These are phyloP conservation scores for Nyctibius bracteatus DNA, from an alignment of 2,113 vertebrate genomes.

Conservation along the genomic window DNA sequence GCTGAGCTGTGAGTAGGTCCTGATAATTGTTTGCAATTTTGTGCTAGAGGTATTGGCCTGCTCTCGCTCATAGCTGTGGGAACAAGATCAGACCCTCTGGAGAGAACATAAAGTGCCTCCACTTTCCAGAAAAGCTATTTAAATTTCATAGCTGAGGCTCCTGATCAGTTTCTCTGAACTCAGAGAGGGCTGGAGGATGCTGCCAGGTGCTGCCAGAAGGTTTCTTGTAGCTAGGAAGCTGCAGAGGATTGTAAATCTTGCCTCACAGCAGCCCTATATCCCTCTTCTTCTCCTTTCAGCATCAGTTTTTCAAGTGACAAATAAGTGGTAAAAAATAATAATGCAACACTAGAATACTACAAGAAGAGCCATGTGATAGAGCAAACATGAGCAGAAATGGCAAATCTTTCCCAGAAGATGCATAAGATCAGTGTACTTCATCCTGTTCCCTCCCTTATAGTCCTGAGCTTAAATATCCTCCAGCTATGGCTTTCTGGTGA, in stretches of 20 bases:
- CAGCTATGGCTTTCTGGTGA: not conserved
- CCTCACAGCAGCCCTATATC: not conserved
- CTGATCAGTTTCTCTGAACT: not conserved
- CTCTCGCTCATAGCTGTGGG: not conserved
- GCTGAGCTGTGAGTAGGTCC: constrained; percentile 69
- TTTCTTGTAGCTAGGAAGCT: not conserved
- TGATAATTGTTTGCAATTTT: constrained; percentile 52
- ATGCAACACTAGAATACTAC: not conserved
- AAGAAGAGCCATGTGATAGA: not conserved
- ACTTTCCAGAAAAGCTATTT: not conserved
- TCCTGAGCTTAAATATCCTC: not conserved
- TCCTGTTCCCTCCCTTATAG: not conserved
- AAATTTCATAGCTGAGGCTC: not conserved
- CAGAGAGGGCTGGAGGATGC: not conserved
- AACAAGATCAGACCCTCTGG: not conserved
- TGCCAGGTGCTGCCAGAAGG: not conserved
- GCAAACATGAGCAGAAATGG: not conserved
- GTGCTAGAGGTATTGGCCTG: not conserved
- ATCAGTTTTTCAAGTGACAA: not conserved
- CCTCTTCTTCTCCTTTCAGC: not conserved
- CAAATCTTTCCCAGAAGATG: not conserved
- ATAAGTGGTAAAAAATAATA: not conserved
- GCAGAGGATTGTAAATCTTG: not conserved
- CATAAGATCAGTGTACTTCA: not conserved
- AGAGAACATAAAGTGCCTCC: not conserved